A percentile compares a stretch with the other conserved stretches of the same genome.
Conservation (phyloP, 2,888 invertebrate genomes). For the Amphiduros pacificus region DNA sequence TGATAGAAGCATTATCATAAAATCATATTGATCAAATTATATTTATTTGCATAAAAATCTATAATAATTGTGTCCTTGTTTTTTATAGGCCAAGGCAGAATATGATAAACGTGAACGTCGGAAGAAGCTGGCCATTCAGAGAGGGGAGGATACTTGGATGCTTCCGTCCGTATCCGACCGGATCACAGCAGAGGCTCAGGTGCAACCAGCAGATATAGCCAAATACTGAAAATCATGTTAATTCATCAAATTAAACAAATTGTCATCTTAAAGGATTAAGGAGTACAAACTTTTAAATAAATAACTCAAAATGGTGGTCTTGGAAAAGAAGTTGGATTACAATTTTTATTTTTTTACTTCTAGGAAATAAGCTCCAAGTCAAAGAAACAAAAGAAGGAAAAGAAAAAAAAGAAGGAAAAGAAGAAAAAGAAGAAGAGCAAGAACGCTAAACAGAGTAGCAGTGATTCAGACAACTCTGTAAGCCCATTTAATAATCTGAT, state of each 20-base stretch:
- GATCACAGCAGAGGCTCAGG: slow-evolving; percentile 44
- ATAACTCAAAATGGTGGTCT: not conserved
- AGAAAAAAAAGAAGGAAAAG: slow-evolving; percentile 22
- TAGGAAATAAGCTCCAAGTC: not conserved
- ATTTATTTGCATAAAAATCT: no score
- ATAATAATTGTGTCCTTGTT: no score
- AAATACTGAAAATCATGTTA: no score
- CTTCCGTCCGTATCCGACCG: slow-evolving; percentile 58
- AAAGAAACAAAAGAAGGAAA: slow-evolving; percentile 43
- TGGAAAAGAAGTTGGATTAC: not conserved
- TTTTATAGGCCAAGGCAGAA: slow-evolving; percentile 43
- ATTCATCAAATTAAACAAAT: no score
- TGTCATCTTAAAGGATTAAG: no score
- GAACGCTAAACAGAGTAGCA: slow-evolving; percentile 34
- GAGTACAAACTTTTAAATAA: no score
- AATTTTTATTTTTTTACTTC: not conserved
- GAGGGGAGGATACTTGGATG: slow-evolving; percentile 61
- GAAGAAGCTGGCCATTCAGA: slow-evolving; percentile 39
- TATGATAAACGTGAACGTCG: slow-evolving; percentile 45
- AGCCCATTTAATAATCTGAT: no score
- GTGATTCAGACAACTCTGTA: slow-evolving; percentile 47
- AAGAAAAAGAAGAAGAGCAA: slow-evolving; percentile 57
- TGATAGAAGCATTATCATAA: no score
- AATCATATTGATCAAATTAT: no score
- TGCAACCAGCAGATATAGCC: no score